Evolutionary conservation across 92 coral and sea anemone species (phyloP).

Genomic region (Umimayanthus kanabou): DNA sequence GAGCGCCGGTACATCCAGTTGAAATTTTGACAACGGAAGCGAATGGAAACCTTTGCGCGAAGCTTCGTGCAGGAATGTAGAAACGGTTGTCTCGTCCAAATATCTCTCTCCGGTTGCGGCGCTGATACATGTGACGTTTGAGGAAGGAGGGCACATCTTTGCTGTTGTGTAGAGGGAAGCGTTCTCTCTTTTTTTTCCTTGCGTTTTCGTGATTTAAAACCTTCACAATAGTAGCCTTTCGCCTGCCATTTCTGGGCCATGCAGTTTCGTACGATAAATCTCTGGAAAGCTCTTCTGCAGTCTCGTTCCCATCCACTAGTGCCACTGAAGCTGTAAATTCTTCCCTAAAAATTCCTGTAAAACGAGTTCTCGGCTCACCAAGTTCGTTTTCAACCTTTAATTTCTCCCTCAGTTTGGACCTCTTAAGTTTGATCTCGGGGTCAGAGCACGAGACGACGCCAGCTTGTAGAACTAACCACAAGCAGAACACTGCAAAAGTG

Average conservation of each 20-base stretch:
- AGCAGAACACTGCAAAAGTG: background rate
- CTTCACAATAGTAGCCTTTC: slow-evolving; percentile 53
- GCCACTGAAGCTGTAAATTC: slow-evolving; percentile 50
- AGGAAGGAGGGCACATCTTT: slow-evolving; percentile 38
- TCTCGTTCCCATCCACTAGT: slow-evolving; percentile 47
- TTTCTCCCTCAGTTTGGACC: slow-evolving; percentile 23
- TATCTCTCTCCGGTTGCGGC: slow-evolving; percentile 55
- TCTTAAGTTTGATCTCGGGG: slow-evolving; percentile 21
- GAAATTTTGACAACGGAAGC: slow-evolving; percentile 77
- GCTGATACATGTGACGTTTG: slow-evolving; percentile 35
- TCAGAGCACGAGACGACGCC: background rate
- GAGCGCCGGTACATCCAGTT: slow-evolving; percentile 91
- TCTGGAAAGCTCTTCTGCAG: slow-evolving; percentile 55
- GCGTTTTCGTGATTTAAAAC: slow-evolving; percentile 42
- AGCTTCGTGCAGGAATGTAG: slow-evolving; percentile 48
- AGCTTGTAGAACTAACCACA: slow-evolving; percentile 16
- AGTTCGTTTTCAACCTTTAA: slow-evolving; percentile 25
- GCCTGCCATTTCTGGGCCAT: slow-evolving; percentile 75
- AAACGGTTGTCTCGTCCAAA: slow-evolving; percentile 53
- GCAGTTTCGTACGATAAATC: slow-evolving; percentile 76
- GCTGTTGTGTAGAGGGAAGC: slow-evolving; percentile 36
- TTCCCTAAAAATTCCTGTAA: slow-evolving; percentile 43
- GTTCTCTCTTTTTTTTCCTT: slow-evolving; percentile 35
- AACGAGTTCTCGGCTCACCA: slow-evolving; percentile 53
- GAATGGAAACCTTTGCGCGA: slow-evolving; percentile 77